Evolutionary conservation across 1,140 invertebrate species (phyloP).

Genomic region (Cotesia vestalis): DNA sequence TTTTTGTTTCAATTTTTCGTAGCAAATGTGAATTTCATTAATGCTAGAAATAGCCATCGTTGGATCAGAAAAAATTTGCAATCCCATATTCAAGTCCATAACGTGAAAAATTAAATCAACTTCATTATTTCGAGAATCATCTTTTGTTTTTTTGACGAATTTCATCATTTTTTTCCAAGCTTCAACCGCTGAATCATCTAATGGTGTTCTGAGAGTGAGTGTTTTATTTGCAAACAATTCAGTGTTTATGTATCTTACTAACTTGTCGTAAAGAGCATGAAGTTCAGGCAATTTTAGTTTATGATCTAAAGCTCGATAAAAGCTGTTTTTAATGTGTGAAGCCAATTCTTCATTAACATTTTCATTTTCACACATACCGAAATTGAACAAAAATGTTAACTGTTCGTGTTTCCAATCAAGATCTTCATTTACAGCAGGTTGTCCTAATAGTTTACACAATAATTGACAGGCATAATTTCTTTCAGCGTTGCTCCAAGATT

Average conservation of each 20-base stretch:
- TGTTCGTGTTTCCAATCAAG: conserved; percentile 73
- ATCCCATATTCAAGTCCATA: conserved; percentile 74
- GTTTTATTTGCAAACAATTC: conserved; percentile 63
- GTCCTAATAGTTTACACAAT: conserved; percentile 71
- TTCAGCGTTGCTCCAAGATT: conserved; percentile 74
- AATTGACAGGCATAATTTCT: conserved; percentile 73
- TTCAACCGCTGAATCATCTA: conserved; percentile 66
- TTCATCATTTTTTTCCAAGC: conserved; percentile 71
- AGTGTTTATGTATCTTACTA: conserved; percentile 68
- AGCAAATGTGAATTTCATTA: conserved; percentile 75
- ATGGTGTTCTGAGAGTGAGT: conserved; percentile 59
- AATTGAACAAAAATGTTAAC: conserved; percentile 71
- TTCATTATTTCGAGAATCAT: conserved; percentile 55
- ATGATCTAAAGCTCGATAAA: conserved; percentile 73
- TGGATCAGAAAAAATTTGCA: conserved; percentile 76
- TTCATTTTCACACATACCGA: conserved; percentile 71
- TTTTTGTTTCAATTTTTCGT: conserved; percentile 67
- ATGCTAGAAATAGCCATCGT: conserved; percentile 74
- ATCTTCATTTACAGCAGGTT: conserved; percentile 69
- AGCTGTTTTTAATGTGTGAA: conserved; percentile 69
- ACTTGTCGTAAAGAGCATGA: conserved; percentile 66
- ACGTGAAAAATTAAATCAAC: conserved; percentile 69
- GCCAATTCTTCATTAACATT: conserved; percentile 69
- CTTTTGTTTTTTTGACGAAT: conserved; percentile 63
- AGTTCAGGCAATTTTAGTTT: conserved; percentile 71